Evolutionary conservation across 2,113 vertebrate genomes (phyloP).

Genomic region (Corythaeola cristata): DNA sequence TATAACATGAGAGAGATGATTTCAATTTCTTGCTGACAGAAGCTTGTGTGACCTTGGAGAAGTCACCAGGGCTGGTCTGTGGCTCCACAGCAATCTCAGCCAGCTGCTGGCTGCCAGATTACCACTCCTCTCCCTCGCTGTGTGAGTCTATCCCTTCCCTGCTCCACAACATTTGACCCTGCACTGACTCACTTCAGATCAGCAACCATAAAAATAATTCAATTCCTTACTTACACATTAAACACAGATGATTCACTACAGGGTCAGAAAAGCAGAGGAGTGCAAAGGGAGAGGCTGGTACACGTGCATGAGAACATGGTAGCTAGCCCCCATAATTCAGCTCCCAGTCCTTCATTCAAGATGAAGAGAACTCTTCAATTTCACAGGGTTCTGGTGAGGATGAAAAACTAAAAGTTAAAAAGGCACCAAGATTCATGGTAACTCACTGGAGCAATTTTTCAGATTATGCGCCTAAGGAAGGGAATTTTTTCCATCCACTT

Average conservation of each 20-base stretch:
- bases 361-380: neutral
- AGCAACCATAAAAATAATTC: neutral
- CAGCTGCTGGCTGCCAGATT: conserved; percentile 4
- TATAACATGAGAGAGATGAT: neutral
- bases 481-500: neutral
- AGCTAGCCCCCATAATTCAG: neutral
- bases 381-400: neutral
- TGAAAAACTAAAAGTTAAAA: neutral
- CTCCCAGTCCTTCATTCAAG: neutral
- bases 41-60: conserved; percentile 1
- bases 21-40: conserved; percentile 36
- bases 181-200: conserved; percentile 13
- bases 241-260: neutral
- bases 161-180: neutral
- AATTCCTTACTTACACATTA: neutral
- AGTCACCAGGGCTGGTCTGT: neutral
- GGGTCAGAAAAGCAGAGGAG: neutral
- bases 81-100: neutral
- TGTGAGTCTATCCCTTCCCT: neutral
- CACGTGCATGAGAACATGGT: neutral
- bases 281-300: neutral
- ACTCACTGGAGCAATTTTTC: neutral
- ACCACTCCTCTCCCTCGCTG: neutral
- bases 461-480: neutral
- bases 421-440: neutral